Base-by-base conservation (phyloP, 2,888 invertebrate species). In the Balanococcus diminutus region DNA sequence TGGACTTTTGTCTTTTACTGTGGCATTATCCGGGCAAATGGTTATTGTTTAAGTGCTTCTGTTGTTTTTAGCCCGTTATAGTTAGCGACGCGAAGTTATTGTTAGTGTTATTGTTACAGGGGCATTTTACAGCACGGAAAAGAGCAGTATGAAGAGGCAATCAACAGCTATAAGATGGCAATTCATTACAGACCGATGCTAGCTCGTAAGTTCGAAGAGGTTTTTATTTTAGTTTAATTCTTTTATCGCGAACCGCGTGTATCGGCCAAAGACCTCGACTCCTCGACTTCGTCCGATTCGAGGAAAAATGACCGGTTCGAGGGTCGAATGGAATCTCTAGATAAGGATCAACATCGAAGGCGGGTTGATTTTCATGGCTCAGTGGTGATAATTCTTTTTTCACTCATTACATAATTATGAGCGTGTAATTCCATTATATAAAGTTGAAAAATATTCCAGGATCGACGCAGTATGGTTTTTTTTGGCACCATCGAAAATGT, bases 111-210 rank as follows among this genome's bases (percentile, higher is more conserved):
- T 92, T 91, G 91, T 94, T 93, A 87, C 94, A 97, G 97, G 90
- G 98, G 98, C 87, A 96, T 97, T 89, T 92, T 98, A 89, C 93
- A 96, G 89, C 97, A 98, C 91, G 95, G 96, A 89, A 95, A 96
- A 91, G 94, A 95, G 90, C 93, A 96, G 89, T 94, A 94, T 90
- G 94, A 95, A 88, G 96, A 96, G 90, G 97, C 98, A 87, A 94
- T 97, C 89, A 93, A 94, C 90, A 96, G 96, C 91, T 98, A 97
- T 91, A 94, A 96, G 90, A 93, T 94, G 89, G 98, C 98, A 88
- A 96, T 98, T 90, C 95, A 95, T 91, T 98, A 95, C 91, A 93
- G 98, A 90, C 97, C 98, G 88, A 95, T 96, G 89, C 93, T 98
- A 91, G 97, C 97, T 90, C 93, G 98, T 98, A 92, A 96, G 96